Evolutionary conservation across 2,888 invertebrate species (phyloP).

Genomic region (Macroteleia sp.): DNA sequence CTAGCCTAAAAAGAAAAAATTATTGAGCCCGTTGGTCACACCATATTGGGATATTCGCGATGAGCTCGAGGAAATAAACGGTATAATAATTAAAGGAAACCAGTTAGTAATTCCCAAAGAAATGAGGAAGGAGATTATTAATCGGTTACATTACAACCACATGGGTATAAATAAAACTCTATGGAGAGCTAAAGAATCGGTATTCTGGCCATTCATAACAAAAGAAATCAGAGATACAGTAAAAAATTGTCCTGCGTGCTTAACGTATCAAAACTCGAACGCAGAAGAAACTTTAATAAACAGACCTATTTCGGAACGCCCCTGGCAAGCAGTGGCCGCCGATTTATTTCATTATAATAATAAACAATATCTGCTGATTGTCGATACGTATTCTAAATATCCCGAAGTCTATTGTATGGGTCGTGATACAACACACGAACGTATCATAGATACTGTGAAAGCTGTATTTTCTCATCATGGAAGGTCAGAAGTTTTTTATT

Average conservation of each 20-base stretch:
- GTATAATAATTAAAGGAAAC: slow-evolving; percentile 36
- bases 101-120: slow-evolving; percentile 44
- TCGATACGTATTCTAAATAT: slow-evolving; percentile 68
- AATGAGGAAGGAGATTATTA: slow-evolving; percentile 39
- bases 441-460: slow-evolving; percentile 63
- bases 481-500: slow-evolving; percentile 51
- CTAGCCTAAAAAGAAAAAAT: slow-evolving; percentile 16
- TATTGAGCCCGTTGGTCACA: background rate
- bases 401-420: slow-evolving; percentile 64
- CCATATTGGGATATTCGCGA: slow-evolving; percentile 24
- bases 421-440: slow-evolving; percentile 43
- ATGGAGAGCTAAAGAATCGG: slow-evolving; percentile 39
- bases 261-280: slow-evolving; percentile 29
- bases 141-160: slow-evolving; percentile 36
- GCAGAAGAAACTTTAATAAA: slow-evolving; percentile 65
- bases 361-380: slow-evolving; percentile 65
- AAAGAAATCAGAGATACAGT: slow-evolving; percentile 62
- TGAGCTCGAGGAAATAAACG: slow-evolving; percentile 3
- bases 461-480: slow-evolving; percentile 66
- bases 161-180: slow-evolving; percentile 38
- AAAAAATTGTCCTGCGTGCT: slow-evolving; percentile 61
- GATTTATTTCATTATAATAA: slow-evolving; percentile 66
- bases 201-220: slow-evolving; percentile 52
- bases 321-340: slow-evolving; percentile 65
- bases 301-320: slow-evolving; percentile 53